These are phyloP conservation scores for Lophura swinhoii DNA, from an alignment of 2,797 vertebrate genomes.

Conservation along the genomic window DNA sequence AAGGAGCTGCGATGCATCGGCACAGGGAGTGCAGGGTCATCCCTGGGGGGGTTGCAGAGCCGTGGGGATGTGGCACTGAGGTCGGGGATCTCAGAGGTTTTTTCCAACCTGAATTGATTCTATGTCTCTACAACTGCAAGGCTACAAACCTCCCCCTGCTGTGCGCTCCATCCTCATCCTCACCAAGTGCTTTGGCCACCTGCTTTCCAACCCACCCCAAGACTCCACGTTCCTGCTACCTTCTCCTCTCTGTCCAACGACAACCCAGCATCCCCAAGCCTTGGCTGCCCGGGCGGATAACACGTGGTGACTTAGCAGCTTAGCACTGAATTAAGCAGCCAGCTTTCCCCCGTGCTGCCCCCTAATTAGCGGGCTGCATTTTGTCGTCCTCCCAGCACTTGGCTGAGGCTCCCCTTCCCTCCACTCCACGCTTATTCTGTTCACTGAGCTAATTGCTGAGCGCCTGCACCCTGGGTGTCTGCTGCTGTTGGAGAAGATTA, in stretches of 20 bases:
- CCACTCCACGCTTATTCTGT: slow-evolving; percentile 24
- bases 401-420: slow-evolving; percentile 19
- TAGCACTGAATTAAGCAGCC: neutral
- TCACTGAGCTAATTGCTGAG: slow-evolving; percentile 72
- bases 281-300: rapidly evolving
- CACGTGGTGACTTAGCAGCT: rapidly evolving
- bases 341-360: neutral
- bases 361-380: slow-evolving; percentile 43
- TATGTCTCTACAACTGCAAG: rapidly evolving
- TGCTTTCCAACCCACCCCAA: neutral
- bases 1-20: too few species aligned
- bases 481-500: slow-evolving; percentile 73
- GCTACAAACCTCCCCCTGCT: neutral
- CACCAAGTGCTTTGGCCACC: neutral
- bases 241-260: neutral
- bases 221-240: neutral
- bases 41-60: too few species aligned
- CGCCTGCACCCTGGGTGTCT: slow-evolving; percentile 62
- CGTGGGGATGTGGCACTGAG: too few species aligned
- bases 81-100: too few species aligned
- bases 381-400: neutral
- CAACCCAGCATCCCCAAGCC: neutral
- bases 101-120: neutral
- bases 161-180: neutral
- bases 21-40: too few species aligned